Percentiles rank a stretch among this genome's conserved stretches.
Conservation (phyloP, 2,888 invertebrate genomes). For the Chymomyza amoena region DNA sequence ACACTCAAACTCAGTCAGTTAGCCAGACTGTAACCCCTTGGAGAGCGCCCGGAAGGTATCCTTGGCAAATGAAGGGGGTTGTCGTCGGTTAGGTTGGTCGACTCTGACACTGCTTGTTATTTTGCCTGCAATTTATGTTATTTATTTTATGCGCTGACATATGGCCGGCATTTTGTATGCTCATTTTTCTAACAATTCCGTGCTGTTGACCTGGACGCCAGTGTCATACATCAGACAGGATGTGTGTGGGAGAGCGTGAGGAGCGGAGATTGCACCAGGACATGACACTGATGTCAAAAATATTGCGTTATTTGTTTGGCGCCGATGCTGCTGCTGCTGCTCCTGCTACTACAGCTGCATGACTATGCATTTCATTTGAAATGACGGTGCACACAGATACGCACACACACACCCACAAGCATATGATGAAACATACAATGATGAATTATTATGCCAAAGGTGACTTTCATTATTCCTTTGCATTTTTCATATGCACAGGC, state of each 20-base stretch:
- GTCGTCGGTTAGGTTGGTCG: not conserved
- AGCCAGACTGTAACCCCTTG: not conserved
- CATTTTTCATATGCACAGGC: conserved; percentile 25
- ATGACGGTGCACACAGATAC: conserved; percentile 34
- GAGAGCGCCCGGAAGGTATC: not conserved
- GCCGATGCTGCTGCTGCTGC: not conserved
- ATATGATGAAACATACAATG: conserved; percentile 33
- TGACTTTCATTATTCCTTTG: conserved; percentile 63
- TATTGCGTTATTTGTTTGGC: conserved; percentile 62
- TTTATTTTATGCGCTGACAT: conserved; percentile 61
- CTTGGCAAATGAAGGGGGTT: not conserved
- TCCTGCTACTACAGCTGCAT: conserved; percentile 38
- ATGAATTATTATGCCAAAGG: conserved; percentile 65
- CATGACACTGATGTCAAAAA: conserved; percentile 55
- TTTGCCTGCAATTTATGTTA: conserved; percentile 60
- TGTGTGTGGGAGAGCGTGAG: conserved; percentile 9
- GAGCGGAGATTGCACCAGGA: conserved; percentile 42
- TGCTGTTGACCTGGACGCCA: conserved; percentile 45
- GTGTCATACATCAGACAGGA: conserved; percentile 55
- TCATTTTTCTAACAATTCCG: conserved; percentile 57
- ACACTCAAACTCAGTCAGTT: not conserved
- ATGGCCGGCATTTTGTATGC: conserved; percentile 58
- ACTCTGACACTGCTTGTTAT: conserved; percentile 2
- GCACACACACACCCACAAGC: conserved; percentile 2
- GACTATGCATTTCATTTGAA: conserved; percentile 71